Base-by-base conservation (phyloP, 2,113 vertebrate genomes). In the Eublepharis macularius region DNA sequence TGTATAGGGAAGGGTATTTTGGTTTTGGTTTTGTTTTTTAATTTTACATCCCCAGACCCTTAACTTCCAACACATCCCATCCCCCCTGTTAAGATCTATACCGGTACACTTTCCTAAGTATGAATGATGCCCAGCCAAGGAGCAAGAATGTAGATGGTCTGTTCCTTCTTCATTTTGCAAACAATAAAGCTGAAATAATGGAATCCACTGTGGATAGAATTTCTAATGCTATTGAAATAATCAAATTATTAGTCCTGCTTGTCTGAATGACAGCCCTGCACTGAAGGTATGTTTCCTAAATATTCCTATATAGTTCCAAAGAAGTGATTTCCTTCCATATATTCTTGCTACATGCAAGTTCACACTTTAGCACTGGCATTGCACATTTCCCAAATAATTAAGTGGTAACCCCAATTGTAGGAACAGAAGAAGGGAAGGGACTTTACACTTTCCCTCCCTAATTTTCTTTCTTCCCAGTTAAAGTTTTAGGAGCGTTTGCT, bases 111-210 rank as follows among this genome's bases (percentile, higher is more conserved):
- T 92, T 88, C 87, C 91, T 90, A 89, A 95, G 89, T 92, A 75
- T 78, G 85, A 90, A 82, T 83, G 82, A 90, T 94, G 86, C 92
- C 92, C 92, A 92, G 72, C 75, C 63, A 17, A 93, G 91, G 93
- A 95, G 91, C 93, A 91, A 95, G 93, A 94, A 76, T 90, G 91
- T 92, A 90, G 0, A 70, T 92, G 88, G 90, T 91, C 90, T 95
- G 91, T 93, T 86, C 88, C 89, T 93, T 74, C 88, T 94, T 93
- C 89, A 76, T 95, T 95, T 93, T 91, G 86, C 94, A 92, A 89
- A 89, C 90, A 93, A 92, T 95, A 93, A 95, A 92, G 81, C 91
- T 96, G 93, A 95, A 97, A 97, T 96, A 96, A 96, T 96, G 93
- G 69, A 95, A 89, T 94, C 96, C 94, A 85, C 94, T 95, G 87